Conservation (phyloP, 2,113 vertebrate genomes). For the Myotis yumanensis region DNA sequence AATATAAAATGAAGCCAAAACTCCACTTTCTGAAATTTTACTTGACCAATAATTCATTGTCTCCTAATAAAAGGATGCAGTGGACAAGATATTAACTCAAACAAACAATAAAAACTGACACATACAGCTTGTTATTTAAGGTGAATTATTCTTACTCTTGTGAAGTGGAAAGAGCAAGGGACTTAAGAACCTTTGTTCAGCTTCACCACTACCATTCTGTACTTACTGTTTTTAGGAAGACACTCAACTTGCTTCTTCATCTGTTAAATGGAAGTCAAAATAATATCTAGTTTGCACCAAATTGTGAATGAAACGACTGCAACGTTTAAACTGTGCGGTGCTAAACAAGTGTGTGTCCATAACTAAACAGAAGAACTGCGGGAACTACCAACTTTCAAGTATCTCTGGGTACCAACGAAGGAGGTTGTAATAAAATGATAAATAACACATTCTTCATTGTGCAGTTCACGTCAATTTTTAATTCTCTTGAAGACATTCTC, state of each 20-base stretch:
- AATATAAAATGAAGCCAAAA: slow-evolving; percentile 34
- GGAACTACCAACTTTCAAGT: not conserved
- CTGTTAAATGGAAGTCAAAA: slow-evolving; percentile 25
- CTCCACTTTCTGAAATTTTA: slow-evolving; percentile 7
- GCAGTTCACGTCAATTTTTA: not conserved
- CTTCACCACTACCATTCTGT: not conserved
- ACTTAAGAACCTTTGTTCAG: not conserved
- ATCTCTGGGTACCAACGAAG: not conserved
- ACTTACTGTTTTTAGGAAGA: slow-evolving; percentile 1
- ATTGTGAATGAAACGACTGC: not conserved
- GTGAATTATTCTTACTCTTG: not conserved
- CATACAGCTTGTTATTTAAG: not conserved
- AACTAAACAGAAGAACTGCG: not conserved
- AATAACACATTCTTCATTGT: not conserved
- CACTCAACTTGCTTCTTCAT: slow-evolving; percentile 21
- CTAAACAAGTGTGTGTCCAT: no score
- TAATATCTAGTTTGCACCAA: not conserved
- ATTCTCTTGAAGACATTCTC: not conserved
- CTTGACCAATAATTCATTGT: not conserved
- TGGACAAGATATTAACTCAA: not conserved
- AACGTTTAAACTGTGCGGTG: not conserved
- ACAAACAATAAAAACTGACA: not conserved
- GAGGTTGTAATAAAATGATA: not conserved
- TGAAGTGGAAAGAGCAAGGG: not conserved
- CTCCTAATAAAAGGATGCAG: not conserved